phyloP scores from a whole-genome alignment of 2,888 invertebrate species.

The Netelia virgata region DNA sequence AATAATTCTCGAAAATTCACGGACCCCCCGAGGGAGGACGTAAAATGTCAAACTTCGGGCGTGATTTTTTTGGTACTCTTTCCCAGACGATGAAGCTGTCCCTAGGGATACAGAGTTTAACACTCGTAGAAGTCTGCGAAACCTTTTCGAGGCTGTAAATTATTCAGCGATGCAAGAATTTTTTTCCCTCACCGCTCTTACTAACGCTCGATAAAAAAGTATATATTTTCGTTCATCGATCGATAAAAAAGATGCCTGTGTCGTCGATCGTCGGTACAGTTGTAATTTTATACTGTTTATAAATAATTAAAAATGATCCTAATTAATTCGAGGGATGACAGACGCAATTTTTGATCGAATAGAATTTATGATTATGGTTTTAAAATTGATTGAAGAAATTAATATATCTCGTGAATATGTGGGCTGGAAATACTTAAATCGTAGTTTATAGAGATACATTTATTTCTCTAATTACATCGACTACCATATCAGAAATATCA shows the following conservation, averaged over 20 bases:
- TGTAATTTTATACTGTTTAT: too few species aligned
- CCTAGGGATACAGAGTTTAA: background rate
- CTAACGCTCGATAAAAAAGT: background rate
- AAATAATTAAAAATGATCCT: too few species aligned
- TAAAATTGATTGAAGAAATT: background rate
- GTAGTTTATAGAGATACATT: conserved; percentile 44
- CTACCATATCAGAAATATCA: conserved; percentile 65
- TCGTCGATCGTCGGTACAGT: background rate
- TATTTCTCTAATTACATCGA: conserved; percentile 61
- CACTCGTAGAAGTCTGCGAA: background rate
- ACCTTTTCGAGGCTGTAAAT: background rate
- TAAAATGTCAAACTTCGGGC: conserved; percentile 22
- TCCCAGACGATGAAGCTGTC: background rate
- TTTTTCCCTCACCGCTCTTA: background rate
- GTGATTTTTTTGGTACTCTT: background rate
- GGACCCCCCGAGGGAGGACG: conserved; percentile 1
- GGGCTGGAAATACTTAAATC: background rate
- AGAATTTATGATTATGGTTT: background rate
- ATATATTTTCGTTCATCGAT: background rate
- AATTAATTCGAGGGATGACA: too few species aligned
- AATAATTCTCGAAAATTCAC: conserved; percentile 23
- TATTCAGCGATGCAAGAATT: background rate
- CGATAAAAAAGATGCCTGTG: background rate
- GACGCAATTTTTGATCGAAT: background rate
- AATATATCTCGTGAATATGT: background rate